Evolutionary conservation across 2,797 vertebrate species (phyloP).

Genomic region (Gobionotothen gibberifrons): DNA sequence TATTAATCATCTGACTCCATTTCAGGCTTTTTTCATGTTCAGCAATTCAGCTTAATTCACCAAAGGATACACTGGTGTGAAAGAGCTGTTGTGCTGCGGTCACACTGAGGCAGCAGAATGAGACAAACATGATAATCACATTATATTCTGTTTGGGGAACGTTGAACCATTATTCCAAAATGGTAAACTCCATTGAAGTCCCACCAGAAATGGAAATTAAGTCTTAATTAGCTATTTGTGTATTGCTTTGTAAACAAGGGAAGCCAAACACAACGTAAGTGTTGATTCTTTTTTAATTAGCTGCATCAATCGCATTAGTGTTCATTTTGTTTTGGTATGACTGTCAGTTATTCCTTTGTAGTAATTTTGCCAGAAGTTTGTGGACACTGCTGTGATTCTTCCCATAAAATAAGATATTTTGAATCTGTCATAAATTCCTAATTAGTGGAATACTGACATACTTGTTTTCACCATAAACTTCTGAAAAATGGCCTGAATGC

Average conservation of each 20-base stretch:
- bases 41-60: not conserved
- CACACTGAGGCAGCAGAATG: constrained; percentile 2
- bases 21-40: not conserved
- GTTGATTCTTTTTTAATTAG: constrained; percentile 21
- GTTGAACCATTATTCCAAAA: not conserved
- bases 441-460: not conserved
- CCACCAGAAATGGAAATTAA: constrained; percentile 14
- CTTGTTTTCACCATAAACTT: not conserved
- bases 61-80: not conserved
- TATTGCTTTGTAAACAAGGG: not conserved
- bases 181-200: constrained; percentile 18
- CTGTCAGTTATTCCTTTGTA: not conserved
- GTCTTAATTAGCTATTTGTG: constrained; percentile 13
- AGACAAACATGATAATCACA: not conserved
- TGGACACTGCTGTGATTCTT: not conserved
- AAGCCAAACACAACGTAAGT: not conserved
- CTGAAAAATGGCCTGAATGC: not conserved
- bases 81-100: constrained; percentile 5
- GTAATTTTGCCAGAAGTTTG: not conserved
- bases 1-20: not conserved
- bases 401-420: not conserved
- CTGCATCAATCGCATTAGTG: not conserved
- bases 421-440: not conserved
- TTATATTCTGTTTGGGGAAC: not conserved
- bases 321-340: not conserved